phyloP scores from a whole-genome alignment of 2,888 invertebrate species.

The Cataglyphis altisquamis region DNA sequence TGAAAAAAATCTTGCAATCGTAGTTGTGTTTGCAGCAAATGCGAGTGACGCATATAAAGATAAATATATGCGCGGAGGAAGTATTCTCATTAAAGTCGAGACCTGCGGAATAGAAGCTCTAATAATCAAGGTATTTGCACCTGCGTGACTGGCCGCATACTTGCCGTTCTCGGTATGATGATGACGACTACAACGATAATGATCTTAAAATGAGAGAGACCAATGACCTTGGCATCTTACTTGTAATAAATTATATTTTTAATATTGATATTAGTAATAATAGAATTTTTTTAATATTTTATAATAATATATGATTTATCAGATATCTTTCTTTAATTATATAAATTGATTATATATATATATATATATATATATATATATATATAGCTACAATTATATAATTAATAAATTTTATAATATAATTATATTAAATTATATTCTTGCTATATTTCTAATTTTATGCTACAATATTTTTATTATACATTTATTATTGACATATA shows the following conservation, averaged over 20 bases:
- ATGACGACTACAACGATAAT: constrained; percentile 7
- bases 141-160: constrained; percentile 38
- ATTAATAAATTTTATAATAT: neutral
- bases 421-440: neutral
- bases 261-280: neutral
- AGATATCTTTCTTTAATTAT: neutral
- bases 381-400: neutral
- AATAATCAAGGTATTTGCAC: constrained; percentile 54
- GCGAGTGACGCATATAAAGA: constrained; percentile 17
- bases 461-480: neutral
- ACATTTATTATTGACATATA: neutral
- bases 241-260: neutral
- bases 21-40: constrained; percentile 18
- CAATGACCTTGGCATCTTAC: neutral
- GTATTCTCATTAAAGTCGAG: constrained; percentile 48
- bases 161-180: constrained; percentile 14
- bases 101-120: constrained; percentile 36
- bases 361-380: neutral
- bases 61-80: constrained; percentile 22
- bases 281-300: neutral
- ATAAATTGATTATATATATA: neutral
- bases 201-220: constrained; percentile 17
- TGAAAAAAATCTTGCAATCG: constrained; percentile 8
- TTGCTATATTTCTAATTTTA: neutral
- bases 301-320: neutral